Evolutionary conservation across 2,797 vertebrate genomes (phyloP).

Genomic region (Sphenodon punctatus): DNA sequence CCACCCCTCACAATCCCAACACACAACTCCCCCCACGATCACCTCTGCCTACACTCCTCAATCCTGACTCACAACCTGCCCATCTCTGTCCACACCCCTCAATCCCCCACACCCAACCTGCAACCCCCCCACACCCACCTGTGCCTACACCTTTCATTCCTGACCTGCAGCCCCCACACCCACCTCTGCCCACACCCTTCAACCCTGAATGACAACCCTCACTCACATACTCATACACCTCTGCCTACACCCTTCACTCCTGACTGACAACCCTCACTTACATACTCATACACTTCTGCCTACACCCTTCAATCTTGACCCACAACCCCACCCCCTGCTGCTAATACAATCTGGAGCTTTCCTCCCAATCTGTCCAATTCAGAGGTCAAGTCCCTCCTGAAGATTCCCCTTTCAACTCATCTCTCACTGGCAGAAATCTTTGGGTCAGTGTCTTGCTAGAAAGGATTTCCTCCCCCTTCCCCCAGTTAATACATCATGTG

Average conservation of each 20-base stretch:
- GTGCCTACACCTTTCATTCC: not conserved
- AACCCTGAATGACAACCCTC: not conserved
- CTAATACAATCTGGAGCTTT: too few species aligned
- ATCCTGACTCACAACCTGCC: too few species aligned
- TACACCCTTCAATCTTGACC: not conserved
- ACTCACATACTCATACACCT: too few species aligned
- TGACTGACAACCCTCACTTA: not conserved
- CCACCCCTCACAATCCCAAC: too few species aligned
- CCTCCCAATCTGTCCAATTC: too few species aligned
- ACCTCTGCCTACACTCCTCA: too few species aligned
- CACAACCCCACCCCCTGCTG: too few species aligned
- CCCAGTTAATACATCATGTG: not conserved
- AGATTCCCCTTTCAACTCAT: not conserved
- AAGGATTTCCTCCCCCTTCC: too few species aligned
- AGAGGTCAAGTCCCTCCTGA: not conserved
- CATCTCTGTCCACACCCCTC: too few species aligned
- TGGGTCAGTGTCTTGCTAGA: not conserved
- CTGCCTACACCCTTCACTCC: not conserved
- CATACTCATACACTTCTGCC: too few species aligned
- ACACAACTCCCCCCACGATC: too few species aligned
- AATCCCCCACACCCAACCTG: too few species aligned
- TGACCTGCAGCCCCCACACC: not conserved
- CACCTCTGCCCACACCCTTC: not conserved
- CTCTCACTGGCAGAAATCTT: not conserved
- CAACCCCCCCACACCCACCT: not conserved